Evolutionary conservation across 2,113 vertebrate species (phyloP).

Genomic region (Calyptomena viridis): DNA sequence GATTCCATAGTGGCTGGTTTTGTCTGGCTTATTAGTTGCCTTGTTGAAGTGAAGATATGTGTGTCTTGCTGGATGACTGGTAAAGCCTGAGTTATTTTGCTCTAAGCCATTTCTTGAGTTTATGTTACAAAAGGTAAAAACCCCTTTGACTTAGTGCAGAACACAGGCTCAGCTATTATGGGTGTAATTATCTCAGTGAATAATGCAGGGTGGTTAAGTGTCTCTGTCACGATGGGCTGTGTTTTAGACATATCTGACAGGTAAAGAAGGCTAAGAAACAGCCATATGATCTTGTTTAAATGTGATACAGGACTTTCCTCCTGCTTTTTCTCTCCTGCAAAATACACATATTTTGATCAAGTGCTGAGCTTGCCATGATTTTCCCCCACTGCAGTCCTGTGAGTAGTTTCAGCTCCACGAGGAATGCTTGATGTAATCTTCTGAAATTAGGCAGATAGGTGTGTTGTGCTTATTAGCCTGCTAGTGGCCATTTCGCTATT

Average conservation of each 20-base stretch:
- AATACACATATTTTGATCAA: neutral
- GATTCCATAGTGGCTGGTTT: neutral
- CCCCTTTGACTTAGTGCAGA: neutral
- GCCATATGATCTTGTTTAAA: neutral
- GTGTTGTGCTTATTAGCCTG: neutral
- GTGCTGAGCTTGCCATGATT: neutral
- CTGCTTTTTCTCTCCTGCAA: neutral
- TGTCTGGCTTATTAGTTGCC: neutral
- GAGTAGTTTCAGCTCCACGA: neutral
- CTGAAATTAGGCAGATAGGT: neutral
- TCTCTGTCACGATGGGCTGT: neutral
- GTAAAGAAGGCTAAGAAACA: neutral
- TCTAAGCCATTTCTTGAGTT: neutral
- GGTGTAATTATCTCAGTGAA: neutral
- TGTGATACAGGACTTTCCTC: neutral
- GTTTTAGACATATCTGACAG: neutral
- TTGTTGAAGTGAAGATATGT: neutral
- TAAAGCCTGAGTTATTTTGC: neutral
- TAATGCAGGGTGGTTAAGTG: neutral
- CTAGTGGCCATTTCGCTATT: conserved; percentile 13
- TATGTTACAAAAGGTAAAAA: neutral
- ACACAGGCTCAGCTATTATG: neutral
- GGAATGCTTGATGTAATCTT: conserved; percentile 35
- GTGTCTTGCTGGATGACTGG: neutral
- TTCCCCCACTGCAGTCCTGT: accelerated